These are phyloP conservation scores for Mandrillus leucophaeus DNA, from an alignment of 2,113 vertebrate genomes.

Conservation along the genomic window DNA sequence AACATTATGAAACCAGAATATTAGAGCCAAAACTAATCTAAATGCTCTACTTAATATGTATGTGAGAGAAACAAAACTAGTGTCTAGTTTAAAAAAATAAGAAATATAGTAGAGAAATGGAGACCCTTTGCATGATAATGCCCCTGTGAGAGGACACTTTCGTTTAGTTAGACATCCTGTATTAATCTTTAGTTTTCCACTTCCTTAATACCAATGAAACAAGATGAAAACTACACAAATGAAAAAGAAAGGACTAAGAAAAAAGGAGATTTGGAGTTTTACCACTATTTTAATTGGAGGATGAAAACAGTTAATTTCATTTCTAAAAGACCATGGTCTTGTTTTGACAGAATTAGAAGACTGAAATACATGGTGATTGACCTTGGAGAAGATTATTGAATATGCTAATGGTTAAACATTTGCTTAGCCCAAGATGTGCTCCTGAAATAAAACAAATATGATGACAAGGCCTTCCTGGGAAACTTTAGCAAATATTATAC, in stretches of 20 bases:
- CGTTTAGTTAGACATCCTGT: background rate
- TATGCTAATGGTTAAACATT: constrained; percentile 28
- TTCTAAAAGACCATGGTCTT: background rate
- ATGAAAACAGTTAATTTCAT: background rate
- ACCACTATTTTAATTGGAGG: background rate
- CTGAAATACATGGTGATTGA: background rate
- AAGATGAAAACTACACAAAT: background rate
- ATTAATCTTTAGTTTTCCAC: background rate
- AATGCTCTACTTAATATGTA: background rate
- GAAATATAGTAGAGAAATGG: background rate
- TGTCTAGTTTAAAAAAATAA: background rate
- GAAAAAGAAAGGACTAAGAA: background rate
- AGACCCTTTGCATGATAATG: background rate
- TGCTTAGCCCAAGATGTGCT: background rate
- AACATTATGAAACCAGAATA: background rate
- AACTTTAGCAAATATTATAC: background rate
- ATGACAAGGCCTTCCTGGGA: background rate
- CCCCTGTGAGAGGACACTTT: background rate
- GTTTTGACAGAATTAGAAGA: background rate
- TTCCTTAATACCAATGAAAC: background rate
- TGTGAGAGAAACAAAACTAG: background rate
- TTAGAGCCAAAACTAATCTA: background rate
- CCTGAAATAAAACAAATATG: background rate
- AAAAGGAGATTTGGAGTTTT: background rate
- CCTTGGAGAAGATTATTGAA: constrained; percentile 18